Evolutionary conservation across 2,888 invertebrate species (phyloP).

Genomic region (Andrena hattorfiana): DNA sequence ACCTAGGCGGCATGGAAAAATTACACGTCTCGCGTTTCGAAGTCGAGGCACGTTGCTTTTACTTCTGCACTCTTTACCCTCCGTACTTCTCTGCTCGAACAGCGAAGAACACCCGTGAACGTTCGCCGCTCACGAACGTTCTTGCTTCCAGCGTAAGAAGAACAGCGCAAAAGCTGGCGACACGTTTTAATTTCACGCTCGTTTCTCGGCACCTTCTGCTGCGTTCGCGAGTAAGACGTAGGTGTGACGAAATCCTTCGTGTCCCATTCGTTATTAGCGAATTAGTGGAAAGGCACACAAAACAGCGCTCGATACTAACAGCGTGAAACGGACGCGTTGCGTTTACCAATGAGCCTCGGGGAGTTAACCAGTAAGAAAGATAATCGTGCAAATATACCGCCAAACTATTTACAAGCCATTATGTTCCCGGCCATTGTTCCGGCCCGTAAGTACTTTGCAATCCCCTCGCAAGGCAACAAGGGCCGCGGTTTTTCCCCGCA

Average conservation of each 20-base stretch:
- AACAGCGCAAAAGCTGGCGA: constrained; percentile 42
- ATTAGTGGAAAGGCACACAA: constrained; percentile 66
- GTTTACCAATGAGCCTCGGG: constrained; percentile 20
- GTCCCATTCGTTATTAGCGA: constrained; percentile 64
- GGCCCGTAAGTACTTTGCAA: background rate
- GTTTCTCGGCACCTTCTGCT: constrained; percentile 40
- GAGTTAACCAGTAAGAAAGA: too few relatives aligned
- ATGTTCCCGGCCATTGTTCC: background rate
- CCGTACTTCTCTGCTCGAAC: constrained; percentile 1
- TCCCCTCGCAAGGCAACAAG: constrained; percentile 4
- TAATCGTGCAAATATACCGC: too few relatives aligned
- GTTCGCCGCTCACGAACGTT: constrained; percentile 27
- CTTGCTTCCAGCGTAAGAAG: constrained; percentile 9
- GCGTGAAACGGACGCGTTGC: constrained; percentile 54
- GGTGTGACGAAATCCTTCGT: constrained; percentile 50
- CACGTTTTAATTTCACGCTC: constrained; percentile 66
- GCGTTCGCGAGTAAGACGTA: constrained; percentile 6
- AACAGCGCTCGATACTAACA: constrained; percentile 70
- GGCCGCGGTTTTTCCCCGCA: constrained; percentile 33
- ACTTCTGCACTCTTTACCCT: background rate
- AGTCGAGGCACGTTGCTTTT: constrained; percentile 13
- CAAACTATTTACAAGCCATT: too few relatives aligned
- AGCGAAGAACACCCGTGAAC: constrained; percentile 34
- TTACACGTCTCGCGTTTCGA: background rate
- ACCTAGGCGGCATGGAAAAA: constrained; percentile 4